Evolutionary conservation across 2,888 invertebrate genomes (phyloP), one percentile per base, ranked within the genome.

Genomic region (Caenorhabditis doughertyi): DNA sequence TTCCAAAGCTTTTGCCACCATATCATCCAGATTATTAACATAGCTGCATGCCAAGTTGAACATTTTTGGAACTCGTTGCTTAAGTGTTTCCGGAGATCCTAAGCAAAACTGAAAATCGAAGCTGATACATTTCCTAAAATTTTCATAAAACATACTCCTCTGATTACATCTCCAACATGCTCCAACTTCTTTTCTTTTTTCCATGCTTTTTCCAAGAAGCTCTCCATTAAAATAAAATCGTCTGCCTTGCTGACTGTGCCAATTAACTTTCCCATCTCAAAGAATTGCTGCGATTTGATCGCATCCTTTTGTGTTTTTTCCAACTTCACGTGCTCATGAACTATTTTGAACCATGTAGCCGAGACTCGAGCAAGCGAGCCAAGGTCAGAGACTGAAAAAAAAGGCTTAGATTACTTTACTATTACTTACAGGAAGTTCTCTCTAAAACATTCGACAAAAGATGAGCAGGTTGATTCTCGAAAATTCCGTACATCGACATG

Each of bases 381-480:
- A 3, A 55, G 8, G n/a, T 55, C 55, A 7, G 27, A n/a, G 5
- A 29, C 55, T 55, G 55, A n/a, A 55, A 29, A 2, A 3, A 55
- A 29, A 29, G 27, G 7, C 1, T 55, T 27, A n/a, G 7, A 55
- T 13, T 7, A n/a, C 8, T 55, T 13, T n/a, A 2, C 3, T 29
- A n/a, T 4, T 16, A 55, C 55, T 55, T 55, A 55, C 55, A 55
- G n/a, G 55, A 3, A n/a, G 23, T n/a, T 29, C 27, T 55, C 16
- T 29, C 27, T 16, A 55, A 3, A 55, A 55, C 55, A n/a, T 55
- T 7, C 16, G 16, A 16, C n/a, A 55, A 29, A 29, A 55, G 16
- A 27, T 55, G 55, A 9, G 16, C 29, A 29, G 55, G 29, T 55
- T 55, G 55, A 9, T 55, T 16, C 18, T 55, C 55, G 55, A 55